phyloP scores from a whole-genome alignment of 2,113 vertebrate species.

The Dromaius novaehollandiae region DNA sequence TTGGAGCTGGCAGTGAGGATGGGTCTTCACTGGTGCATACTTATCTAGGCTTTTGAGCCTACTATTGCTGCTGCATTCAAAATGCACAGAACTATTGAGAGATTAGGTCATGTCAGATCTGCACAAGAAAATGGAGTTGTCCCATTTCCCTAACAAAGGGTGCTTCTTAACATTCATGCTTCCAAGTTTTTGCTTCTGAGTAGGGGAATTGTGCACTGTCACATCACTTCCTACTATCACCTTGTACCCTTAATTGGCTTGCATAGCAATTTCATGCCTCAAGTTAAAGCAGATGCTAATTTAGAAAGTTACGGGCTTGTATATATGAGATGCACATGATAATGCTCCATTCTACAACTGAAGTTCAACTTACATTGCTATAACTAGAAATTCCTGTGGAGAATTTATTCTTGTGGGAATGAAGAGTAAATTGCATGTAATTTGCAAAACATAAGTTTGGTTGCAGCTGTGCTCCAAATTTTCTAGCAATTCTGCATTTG shows the following conservation, averaged over 20 bases:
- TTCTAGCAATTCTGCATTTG: slow-evolving; percentile 24
- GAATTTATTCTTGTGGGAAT: slow-evolving; percentile 26
- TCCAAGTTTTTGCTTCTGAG: not conserved
- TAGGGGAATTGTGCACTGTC: not conserved
- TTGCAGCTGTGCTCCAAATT: not conserved
- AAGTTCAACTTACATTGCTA: not conserved
- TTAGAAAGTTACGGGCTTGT: not conserved
- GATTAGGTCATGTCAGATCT: not conserved
- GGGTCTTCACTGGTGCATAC: not conserved
- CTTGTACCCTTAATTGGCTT: not conserved
- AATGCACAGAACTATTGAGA: not conserved
- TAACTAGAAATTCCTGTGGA: not conserved
- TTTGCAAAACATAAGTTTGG: not conserved
- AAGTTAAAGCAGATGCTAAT: not conserved
- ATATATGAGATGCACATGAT: not conserved
- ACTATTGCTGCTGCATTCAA: not conserved
- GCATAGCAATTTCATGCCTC: not conserved
- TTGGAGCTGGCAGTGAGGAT: not conserved
- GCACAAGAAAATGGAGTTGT: not conserved
- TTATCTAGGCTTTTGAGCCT: not conserved
- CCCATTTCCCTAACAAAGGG: not conserved
- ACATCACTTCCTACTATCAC: not conserved
- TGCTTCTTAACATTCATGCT: not conserved
- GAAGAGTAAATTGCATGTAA: slow-evolving; percentile 1
- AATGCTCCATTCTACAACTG: not conserved